These are phyloP conservation scores for Cherax destructor DNA, from an alignment of 1,140 invertebrate genomes.

Conservation along the genomic window DNA sequence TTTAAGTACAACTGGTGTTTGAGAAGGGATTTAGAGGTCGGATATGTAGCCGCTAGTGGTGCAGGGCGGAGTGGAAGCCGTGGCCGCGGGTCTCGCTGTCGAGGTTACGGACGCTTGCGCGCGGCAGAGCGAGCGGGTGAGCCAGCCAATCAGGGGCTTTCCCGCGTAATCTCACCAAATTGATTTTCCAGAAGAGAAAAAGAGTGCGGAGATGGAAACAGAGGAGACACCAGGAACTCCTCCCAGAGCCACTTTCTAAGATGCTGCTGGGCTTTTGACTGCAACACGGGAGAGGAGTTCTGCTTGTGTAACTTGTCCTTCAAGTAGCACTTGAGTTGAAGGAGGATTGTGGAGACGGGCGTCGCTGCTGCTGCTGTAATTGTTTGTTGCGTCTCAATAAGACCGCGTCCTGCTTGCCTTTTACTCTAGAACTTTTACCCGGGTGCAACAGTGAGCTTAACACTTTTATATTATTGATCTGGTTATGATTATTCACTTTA, in stretches of 20 bases:
- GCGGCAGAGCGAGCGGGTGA: slow-evolving; percentile 67
- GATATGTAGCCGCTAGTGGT: not conserved
- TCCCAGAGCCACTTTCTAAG: slow-evolving; percentile 66
- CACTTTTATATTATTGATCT: no score
- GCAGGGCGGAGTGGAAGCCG: not conserved
- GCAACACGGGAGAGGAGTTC: slow-evolving; percentile 25
- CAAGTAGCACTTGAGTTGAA: slow-evolving; percentile 31
- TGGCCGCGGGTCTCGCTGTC: not conserved
- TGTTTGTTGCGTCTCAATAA: not conserved
- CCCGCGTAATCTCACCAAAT: slow-evolving; percentile 68
- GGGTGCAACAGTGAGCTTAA: no score
- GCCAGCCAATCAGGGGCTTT: slow-evolving; percentile 68
- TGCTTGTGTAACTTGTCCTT: slow-evolving; percentile 16
- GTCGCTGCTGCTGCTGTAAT: not conserved
- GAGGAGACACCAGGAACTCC: slow-evolving; percentile 60
- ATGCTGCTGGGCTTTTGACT: slow-evolving; percentile 57
- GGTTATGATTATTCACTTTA: no score
- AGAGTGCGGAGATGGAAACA: slow-evolving; percentile 67
- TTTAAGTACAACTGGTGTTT: no score
- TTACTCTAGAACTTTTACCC: no score
- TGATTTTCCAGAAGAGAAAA: slow-evolving; percentile 68
- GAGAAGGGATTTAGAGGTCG: not conserved
- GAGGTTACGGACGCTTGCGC: slow-evolving; percentile 33
- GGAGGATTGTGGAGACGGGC: not conserved
- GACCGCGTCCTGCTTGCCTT: no score